A percentile compares a stretch with the other conserved stretches of the same genome.
Evolutionary conservation across 2,113 vertebrate genomes (phyloP).

Genomic region (Pipra filicauda): DNA sequence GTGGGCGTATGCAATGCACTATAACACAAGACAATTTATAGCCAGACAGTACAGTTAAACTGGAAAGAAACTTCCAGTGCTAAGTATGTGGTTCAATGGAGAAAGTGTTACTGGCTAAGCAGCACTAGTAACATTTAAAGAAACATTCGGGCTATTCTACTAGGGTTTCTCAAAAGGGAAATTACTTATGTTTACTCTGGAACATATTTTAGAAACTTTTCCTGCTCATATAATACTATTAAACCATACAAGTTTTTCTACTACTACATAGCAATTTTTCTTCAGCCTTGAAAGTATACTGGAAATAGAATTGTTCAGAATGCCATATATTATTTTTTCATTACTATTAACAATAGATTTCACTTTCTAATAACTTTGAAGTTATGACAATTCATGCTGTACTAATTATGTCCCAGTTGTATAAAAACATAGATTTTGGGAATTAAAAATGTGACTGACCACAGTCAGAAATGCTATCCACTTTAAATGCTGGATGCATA

Average conservation of each 20-base stretch:
- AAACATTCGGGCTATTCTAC: constrained; percentile 11
- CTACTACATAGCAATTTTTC: not conserved
- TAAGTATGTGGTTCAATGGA: not conserved
- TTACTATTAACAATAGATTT: not conserved
- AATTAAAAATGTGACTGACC: not conserved
- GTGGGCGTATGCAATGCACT: not conserved
- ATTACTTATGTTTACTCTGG: constrained; percentile 45
- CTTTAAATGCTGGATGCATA: not conserved
- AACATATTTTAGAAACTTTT: constrained; percentile 30
- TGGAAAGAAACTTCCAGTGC: not conserved
- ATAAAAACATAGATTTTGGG: not conserved
- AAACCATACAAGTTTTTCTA: not conserved
- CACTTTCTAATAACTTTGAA: not conserved
- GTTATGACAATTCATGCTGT: not conserved
- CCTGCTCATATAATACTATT: not conserved
- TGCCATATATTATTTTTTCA: not conserved
- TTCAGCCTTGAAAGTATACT: not conserved
- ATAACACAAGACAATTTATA: not conserved
- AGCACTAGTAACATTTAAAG: not conserved
- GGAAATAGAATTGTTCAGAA: not conserved
- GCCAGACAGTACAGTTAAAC: not conserved
- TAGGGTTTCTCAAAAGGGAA: constrained; percentile 14
- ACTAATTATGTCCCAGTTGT: not conserved
- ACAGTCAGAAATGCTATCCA: not conserved
- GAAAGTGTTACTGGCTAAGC: constrained; percentile 12